Evolutionary conservation across 2,888 invertebrate genomes (phyloP).

Genomic region (Tanypteryx hageni): DNA sequence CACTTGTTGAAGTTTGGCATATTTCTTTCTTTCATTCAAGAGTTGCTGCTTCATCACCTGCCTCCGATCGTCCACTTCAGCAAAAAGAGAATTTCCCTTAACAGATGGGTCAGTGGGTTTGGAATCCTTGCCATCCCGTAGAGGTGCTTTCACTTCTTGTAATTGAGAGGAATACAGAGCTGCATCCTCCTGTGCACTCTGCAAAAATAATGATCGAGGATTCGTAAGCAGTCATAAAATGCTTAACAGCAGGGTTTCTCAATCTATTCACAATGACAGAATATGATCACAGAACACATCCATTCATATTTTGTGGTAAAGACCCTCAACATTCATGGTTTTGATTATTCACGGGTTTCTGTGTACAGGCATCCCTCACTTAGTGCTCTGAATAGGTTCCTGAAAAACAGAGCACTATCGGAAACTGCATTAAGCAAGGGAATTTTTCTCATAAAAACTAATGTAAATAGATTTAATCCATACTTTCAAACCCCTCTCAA

Average conservation of each 20-base stretch:
- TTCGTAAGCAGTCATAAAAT: not conserved
- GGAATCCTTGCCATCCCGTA: not conserved
- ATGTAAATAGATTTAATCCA: too few relatives aligned
- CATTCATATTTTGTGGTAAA: not conserved
- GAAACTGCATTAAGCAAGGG: too few relatives aligned
- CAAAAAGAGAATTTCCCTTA: slow-evolving; percentile 71
- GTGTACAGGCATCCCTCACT: too few relatives aligned
- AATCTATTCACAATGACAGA: too few relatives aligned
- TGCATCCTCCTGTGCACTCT: slow-evolving; percentile 69
- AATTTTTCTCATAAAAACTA: too few relatives aligned
- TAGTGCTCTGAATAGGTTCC: too few relatives aligned
- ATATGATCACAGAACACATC: not conserved
- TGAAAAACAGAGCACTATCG: too few relatives aligned
- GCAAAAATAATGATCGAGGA: not conserved
- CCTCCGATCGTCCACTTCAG: slow-evolving; percentile 71
- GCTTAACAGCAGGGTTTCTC: too few relatives aligned
- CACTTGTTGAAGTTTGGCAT: not conserved
- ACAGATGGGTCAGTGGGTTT: slow-evolving; percentile 67
- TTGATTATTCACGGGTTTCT: not conserved
- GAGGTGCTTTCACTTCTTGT: slow-evolving; percentile 67
- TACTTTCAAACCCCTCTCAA: too few relatives aligned
- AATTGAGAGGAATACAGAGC: slow-evolving; percentile 69
- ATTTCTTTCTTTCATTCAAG: slow-evolving; percentile 22
- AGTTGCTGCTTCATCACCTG: slow-evolving; percentile 68
- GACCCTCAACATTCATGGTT: not conserved